Conservation (phyloP, 2,888 invertebrate species). For the Amiota mariae region DNA sequence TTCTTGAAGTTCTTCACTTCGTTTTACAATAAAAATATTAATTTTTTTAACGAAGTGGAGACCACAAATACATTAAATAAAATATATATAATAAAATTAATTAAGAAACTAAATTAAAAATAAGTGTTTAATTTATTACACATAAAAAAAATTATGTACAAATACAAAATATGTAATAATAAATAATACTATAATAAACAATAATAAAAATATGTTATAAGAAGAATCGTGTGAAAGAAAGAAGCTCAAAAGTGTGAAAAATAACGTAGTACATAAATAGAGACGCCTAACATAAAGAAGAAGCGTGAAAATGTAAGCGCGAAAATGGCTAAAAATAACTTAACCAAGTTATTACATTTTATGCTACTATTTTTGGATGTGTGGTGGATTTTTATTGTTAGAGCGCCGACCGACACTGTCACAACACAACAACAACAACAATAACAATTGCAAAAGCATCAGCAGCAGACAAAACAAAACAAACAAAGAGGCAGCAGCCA, state of each 20-base stretch:
- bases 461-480: conserved; percentile 25
- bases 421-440: conserved; percentile 34
- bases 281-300: background rate
- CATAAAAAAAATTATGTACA: no score
- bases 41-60: no score
- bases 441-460: conserved; percentile 31
- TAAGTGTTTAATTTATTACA: no score
- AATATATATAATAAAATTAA: no score
- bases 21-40: no score
- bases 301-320: background rate
- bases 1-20: no score
- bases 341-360: conserved; percentile 14
- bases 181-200: background rate
- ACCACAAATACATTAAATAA: no score
- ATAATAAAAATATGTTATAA: background rate
- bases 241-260: background rate
- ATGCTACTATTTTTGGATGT: conserved; percentile 1
- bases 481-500: conserved; percentile 19
- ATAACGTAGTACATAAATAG: background rate
- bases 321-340: conserved; percentile 9
- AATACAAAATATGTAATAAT: background rate
- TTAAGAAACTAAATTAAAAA: no score
- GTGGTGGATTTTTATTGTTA: background rate
- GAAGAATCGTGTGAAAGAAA: background rate
- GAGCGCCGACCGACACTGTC: background rate